Percentiles rank a stretch among this genome's conserved stretches.
phyloP scores from a whole-genome alignment of 2,113 vertebrate genomes.

The Crotalus tigris region DNA sequence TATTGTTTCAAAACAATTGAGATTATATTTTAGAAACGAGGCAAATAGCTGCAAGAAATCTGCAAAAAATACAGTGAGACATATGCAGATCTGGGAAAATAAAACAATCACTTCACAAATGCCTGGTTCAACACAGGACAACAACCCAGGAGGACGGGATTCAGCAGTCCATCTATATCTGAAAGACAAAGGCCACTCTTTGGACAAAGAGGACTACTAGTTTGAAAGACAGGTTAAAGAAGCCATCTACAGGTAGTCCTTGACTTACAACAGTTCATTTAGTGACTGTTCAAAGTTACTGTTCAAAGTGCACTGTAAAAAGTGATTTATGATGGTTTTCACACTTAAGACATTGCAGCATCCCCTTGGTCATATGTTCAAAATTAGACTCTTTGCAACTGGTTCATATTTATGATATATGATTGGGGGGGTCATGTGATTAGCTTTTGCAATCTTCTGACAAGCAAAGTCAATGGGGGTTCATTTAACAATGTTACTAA shows the following conservation, averaged over 20 bases:
- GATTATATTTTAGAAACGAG: background rate
- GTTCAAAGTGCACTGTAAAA: background rate
- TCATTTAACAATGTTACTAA: too few species aligned
- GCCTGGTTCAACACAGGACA: too few species aligned
- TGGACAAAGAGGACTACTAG: background rate
- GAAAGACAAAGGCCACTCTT: background rate
- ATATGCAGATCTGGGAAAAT: background rate
- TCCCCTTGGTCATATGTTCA: too few species aligned
- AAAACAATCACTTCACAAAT: background rate
- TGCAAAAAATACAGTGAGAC: background rate
- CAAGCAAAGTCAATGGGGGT: too few species aligned
- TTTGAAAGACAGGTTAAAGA: background rate
- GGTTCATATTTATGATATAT: too few species aligned
- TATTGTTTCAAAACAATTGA: background rate
- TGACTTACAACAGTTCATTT: background rate
- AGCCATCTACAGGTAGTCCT: background rate
- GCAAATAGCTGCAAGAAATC: background rate
- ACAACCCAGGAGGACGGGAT: background rate
- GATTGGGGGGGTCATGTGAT: too few species aligned
- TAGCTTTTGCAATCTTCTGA: too few species aligned
- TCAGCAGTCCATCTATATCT: background rate
- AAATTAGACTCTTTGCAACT: too few species aligned
- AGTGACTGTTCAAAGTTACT: background rate
- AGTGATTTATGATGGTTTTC: background rate
- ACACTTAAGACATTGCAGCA: background rate